Base-by-base conservation (phyloP, 2,113 vertebrate genomes). In the Gorilla gorilla region DNA sequence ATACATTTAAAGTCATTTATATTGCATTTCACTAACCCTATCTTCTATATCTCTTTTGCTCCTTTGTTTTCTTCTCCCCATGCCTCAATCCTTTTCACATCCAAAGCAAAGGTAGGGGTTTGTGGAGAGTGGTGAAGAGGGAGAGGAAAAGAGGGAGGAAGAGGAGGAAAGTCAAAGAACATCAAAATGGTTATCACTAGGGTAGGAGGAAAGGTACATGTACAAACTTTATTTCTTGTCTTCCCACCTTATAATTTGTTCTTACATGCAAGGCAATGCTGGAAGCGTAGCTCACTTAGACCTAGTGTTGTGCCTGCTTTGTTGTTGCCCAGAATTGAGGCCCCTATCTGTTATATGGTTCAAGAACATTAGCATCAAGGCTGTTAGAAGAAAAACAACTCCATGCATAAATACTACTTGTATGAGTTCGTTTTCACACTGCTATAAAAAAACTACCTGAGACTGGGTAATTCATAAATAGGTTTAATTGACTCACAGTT, bases 1-100 rank as follows among this genome's bases (percentile, higher is more conserved):
- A 48, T 55, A 87, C 20, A 87, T 92, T 80, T 93, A n/a, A 90
- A 78, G 18, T 48, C 43, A 84, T 35, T 72, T 75, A n/a, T 61
- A 50, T 18, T 88, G 27, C 40, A 70, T 92, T 88, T 92, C 50
- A 82, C 40, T 83, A 94, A 45, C 3, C 43, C 17, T 64, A 38
- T 55, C 30, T 93, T 82, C 45, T 66, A 79, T 8, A 79, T 5
- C 43, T 82, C 18, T 32, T 82, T 76, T 83, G 6, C 12, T 50
- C 20, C 12, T 55, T 55, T 20, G 32, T 87, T 82, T 82, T 89
- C 32, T 70, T 30, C 17, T 4, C 17, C 27, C 64, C 64, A 66
- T 30, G 12, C 13, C 52, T 55, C 40, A 61, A 50, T 70, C 32
- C 22, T 27, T 96, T 95, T 79, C 43, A 92, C 70, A 84, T 64